Conservation (phyloP, 2,888 invertebrate genomes). For the Diarsia dahlii region DNA sequence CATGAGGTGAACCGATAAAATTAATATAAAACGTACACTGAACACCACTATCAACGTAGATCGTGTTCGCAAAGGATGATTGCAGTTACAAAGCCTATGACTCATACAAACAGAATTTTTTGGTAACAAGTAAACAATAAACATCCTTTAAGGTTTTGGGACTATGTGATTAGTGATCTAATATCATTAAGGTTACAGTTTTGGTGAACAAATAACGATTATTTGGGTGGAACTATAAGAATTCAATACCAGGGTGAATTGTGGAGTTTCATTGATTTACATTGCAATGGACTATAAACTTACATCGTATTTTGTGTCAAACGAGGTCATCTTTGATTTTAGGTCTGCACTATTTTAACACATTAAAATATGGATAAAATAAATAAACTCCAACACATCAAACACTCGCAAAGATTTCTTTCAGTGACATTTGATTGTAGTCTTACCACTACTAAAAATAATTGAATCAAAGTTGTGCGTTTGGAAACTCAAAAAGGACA, state of each 20-base stretch:
- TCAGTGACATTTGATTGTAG: slow-evolving; percentile 42
- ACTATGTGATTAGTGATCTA: neutral
- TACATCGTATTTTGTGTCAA: slow-evolving; percentile 91
- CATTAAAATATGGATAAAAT: slow-evolving; percentile 66
- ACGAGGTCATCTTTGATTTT: slow-evolving; percentile 79
- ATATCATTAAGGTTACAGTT: slow-evolving; percentile 1
- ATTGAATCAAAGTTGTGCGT: neutral
- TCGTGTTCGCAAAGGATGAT: slow-evolving; percentile 1
- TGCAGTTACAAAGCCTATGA: slow-evolving; percentile 37
- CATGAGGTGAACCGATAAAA: slow-evolving; percentile 2
- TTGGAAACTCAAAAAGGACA: slow-evolving; percentile 5
- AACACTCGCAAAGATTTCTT: slow-evolving; percentile 56
- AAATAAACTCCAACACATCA: slow-evolving; percentile 83
- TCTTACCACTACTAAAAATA: slow-evolving; percentile 40
- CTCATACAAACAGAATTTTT: slow-evolving; percentile 24
- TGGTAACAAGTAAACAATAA: neutral
- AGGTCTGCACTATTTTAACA: slow-evolving; percentile 55
- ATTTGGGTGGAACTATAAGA: slow-evolving; percentile 35
- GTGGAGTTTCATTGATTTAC: slow-evolving; percentile 6
- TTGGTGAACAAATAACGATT: slow-evolving; percentile 31
- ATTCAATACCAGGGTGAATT: neutral
- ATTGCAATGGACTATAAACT: slow-evolving; percentile 70
- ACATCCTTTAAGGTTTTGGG: neutral
- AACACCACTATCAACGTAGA: slow-evolving; percentile 10
- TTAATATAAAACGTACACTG: neutral